Evolutionary conservation across 2,797 vertebrate species (phyloP).

Genomic region (Galaxias olidus): DNA sequence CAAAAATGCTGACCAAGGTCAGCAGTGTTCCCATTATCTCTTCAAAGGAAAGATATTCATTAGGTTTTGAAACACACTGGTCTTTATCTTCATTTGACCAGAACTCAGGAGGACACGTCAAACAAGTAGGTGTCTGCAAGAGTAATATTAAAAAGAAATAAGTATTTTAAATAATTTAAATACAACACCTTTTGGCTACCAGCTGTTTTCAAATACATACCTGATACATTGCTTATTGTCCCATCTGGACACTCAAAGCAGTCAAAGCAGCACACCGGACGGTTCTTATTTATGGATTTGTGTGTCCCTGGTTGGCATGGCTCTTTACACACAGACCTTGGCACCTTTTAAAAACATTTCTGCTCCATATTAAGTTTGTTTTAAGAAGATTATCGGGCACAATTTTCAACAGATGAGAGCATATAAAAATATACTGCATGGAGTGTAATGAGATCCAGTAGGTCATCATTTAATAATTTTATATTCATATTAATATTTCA

Average conservation of each 20-base stretch:
- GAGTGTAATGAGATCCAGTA: no score
- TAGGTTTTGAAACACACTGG: slow-evolving; percentile 60
- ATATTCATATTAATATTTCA: no score
- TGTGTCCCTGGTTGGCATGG: slow-evolving; percentile 60
- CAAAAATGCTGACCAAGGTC: no score
- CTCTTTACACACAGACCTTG: slow-evolving; percentile 66
- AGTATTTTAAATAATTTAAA: background rate
- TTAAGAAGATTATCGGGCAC: no score
- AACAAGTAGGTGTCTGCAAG: slow-evolving; percentile 40
- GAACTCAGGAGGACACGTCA: slow-evolving; percentile 54
- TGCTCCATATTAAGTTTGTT: no score
- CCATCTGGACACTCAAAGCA: slow-evolving; percentile 67
- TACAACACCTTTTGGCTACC: no score
- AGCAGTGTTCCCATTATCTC: slow-evolving; percentile 65
- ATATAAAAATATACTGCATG: no score
- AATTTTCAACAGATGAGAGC: no score
- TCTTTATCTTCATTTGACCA: slow-evolving; percentile 66
- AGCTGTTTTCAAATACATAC: background rate
- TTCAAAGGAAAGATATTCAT: slow-evolving; percentile 67
- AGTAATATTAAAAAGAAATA: background rate
- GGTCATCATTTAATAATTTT: no score
- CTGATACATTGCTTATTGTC: slow-evolving; percentile 66
- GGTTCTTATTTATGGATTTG: slow-evolving; percentile 60
- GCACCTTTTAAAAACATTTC: slow-evolving; percentile 48
- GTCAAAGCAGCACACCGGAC: slow-evolving; percentile 70